These are phyloP conservation scores for Nephrotoma guestfalica DNA, from an alignment of 2,888 invertebrate species.

Conservation along the genomic window DNA sequence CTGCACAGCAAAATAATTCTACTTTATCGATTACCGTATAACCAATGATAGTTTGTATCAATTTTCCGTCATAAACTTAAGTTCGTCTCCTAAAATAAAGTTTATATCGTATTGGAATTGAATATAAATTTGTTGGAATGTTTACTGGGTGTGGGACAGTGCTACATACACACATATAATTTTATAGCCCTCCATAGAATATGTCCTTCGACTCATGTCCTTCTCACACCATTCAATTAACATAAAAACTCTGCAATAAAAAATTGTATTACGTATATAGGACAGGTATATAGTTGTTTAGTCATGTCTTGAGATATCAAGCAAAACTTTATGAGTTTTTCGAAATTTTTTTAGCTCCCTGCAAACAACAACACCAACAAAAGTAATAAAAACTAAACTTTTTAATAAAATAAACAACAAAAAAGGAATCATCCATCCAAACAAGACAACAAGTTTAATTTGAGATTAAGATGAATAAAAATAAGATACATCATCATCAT, in stretches of 20 bases:
- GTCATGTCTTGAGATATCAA: neutral
- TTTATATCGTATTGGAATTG: neutral
- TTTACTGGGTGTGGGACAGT: neutral
- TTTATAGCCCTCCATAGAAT: neutral
- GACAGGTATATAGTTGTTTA: neutral
- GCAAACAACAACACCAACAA: neutral
- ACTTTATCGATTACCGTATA: no score
- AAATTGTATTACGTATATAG: neutral
- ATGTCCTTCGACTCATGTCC: neutral
- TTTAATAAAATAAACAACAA: neutral
- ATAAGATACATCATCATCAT: neutral
- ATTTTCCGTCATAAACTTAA: neutral
- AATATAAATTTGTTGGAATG: neutral
- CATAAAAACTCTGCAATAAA: neutral
- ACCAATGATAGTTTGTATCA: neutral
- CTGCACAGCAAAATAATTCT: no score
- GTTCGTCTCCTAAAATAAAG: neutral
- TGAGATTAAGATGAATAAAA: neutral
- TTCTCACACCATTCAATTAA: neutral
- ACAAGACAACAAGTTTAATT: neutral
- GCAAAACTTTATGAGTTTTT: neutral
- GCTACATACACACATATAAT: neutral
- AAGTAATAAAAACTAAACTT: neutral
- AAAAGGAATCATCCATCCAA: neutral
- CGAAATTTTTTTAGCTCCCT: neutral